phyloP scores from a whole-genome alignment of 2,113 vertebrate genomes.

The Phoxinus phoxinus region DNA sequence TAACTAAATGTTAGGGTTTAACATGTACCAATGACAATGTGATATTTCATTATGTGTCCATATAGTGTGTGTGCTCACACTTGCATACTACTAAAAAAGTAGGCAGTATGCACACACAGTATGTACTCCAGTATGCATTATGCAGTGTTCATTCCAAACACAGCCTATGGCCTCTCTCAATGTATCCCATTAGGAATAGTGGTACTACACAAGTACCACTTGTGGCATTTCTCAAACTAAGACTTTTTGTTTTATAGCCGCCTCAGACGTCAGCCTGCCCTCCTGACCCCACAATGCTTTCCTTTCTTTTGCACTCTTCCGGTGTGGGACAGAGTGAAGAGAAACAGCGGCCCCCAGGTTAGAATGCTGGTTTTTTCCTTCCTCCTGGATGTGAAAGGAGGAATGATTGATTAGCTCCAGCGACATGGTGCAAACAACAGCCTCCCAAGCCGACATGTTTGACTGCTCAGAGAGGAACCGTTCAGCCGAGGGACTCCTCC shows the following conservation, averaged over 20 bases:
- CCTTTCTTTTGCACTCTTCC: constrained; percentile 70
- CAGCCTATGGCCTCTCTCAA: not conserved
- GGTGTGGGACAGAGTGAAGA: constrained; percentile 59
- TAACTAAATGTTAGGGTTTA: too few relatives aligned
- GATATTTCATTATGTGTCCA: too few relatives aligned
- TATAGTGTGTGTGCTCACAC: not conserved
- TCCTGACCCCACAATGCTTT: constrained; percentile 62
- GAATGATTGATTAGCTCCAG: constrained; percentile 69
- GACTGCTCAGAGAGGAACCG: constrained; percentile 52
- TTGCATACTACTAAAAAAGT: not conserved
- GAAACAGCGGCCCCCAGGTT: constrained; percentile 57
- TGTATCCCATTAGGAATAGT: not conserved
- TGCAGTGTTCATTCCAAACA: not conserved
- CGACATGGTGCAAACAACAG: constrained; percentile 53
- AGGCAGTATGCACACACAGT: not conserved
- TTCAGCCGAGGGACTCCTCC: constrained; percentile 58
- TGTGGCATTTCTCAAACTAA: constrained; percentile 72
- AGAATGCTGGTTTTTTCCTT: constrained; percentile 48
- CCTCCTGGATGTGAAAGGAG: constrained; percentile 61
- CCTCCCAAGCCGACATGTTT: constrained; percentile 51
- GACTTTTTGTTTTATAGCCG: constrained; percentile 70
- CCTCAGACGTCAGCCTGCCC: constrained; percentile 63
- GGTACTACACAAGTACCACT: constrained; percentile 4
- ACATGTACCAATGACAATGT: not conserved
- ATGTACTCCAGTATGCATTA: not conserved